Percentiles rank a stretch among this genome's conserved stretches.
These are phyloP conservation scores for Danio kyathit DNA, from an alignment of 2,797 vertebrate species.

Conservation along the genomic window DNA sequence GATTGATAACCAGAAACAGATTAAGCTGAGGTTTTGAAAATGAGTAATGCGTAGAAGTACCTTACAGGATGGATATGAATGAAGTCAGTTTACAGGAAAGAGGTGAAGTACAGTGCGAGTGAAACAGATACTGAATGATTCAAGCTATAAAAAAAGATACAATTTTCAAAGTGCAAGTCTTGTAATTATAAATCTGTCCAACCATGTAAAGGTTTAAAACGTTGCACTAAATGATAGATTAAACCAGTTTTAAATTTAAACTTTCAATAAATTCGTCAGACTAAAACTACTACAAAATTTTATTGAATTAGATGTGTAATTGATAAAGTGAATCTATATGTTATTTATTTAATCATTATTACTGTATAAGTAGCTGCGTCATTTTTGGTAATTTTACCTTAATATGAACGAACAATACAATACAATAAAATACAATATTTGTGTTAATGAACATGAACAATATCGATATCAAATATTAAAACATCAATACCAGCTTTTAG, in stretches of 20 bases:
- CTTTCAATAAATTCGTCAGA: neutral
- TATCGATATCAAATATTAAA: no score
- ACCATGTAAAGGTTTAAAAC: neutral
- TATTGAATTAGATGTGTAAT: neutral
- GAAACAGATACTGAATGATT: neutral
- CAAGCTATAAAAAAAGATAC: neutral
- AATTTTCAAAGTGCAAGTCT: neutral
- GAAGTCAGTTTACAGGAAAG: slow-evolving; percentile 14
- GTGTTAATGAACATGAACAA: no score
- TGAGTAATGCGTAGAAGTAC: slow-evolving; percentile 12
- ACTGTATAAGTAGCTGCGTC: neutral
- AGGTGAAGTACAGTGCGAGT: neutral
- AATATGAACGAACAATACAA: neutral
- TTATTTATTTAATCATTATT: neutral
- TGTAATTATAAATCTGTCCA: neutral
- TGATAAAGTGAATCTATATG: neutral
- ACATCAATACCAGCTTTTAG: no score
- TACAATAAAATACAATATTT: no score
- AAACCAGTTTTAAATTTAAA: neutral
- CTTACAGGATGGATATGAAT: slow-evolving; percentile 15
- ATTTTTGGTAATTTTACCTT: neutral
- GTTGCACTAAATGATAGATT: neutral
- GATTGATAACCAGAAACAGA: slow-evolving; percentile 36
- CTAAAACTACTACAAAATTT: neutral
- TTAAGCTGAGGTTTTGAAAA: neutral